These are phyloP conservation scores for Luehdorfia chinensis DNA, from an alignment of 1,140 invertebrate species.

Conservation along the genomic window DNA sequence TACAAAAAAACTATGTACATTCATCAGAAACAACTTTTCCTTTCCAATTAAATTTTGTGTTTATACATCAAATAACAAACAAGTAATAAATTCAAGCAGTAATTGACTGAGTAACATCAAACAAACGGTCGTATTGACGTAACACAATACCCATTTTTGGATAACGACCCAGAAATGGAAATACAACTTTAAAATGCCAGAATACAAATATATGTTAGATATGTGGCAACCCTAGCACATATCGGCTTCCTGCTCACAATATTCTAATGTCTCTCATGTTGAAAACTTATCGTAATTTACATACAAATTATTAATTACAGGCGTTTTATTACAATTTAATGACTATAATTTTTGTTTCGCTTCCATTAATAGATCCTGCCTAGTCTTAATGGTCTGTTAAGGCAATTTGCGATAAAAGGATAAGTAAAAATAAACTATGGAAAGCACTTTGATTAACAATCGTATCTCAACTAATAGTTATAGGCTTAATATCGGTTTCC, in stretches of 20 bases:
- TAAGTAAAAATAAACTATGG: conserved; percentile 1
- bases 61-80: not conserved
- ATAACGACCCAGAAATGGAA: conserved; percentile 11
- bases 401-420: conserved; percentile 5
- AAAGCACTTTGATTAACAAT: not conserved
- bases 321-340: conserved; percentile 14
- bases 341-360: conserved; percentile 11
- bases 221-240: not conserved
- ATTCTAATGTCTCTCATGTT: not conserved
- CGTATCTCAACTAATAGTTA: not conserved
- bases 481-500: not conserved
- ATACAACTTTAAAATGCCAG: conserved; percentile 11
- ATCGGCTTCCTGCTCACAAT: not conserved
- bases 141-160: conserved; percentile 12
- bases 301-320: conserved; percentile 15
- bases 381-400: conserved; percentile 1
- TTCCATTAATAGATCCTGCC: conserved; percentile 9
- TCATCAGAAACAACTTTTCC: too few species aligned
- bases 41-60: too few species aligned
- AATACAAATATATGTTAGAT: conserved; percentile 1
- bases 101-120: conserved; percentile 10
- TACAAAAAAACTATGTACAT: too few species aligned
- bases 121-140: conserved; percentile 1
- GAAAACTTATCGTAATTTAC: conserved; percentile 5
- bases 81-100: conserved; percentile 4